phyloP scores from a whole-genome alignment of 2,797 vertebrate genomes.

The Xiphophorus birchmanni region DNA sequence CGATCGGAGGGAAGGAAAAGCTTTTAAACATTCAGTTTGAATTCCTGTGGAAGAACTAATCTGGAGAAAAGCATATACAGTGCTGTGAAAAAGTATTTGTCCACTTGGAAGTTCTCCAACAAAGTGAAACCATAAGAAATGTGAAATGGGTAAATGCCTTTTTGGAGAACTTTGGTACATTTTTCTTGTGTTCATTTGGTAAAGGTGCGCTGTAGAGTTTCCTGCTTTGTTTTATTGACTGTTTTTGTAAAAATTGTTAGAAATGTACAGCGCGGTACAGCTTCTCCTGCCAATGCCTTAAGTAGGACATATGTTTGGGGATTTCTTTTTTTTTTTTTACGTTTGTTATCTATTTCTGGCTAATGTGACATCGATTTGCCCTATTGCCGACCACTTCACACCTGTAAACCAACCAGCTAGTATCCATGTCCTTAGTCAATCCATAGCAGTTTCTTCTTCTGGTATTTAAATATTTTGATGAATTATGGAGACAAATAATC shows the following conservation, averaged over 20 bases:
- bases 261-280: constrained; percentile 20
- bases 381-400: background rate
- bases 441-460: background rate
- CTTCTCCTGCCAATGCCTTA: constrained; percentile 49
- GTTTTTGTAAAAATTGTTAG: constrained; percentile 34
- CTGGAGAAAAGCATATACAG: constrained; percentile 17
- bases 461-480: background rate
- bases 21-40: constrained; percentile 8
- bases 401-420: background rate
- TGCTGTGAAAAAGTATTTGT: background rate
- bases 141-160: background rate
- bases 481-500: background rate
- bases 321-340: constrained; percentile 49
- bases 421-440: background rate
- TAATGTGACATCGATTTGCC: background rate
- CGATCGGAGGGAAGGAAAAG: constrained; percentile 8
- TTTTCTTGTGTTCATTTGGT: constrained; percentile 2
- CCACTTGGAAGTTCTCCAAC: background rate
- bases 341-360: background rate
- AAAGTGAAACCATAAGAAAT: background rate
- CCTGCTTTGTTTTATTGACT: constrained; percentile 48
- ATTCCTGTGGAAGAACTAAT: constrained; percentile 13
- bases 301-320: constrained; percentile 27
- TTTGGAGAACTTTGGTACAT: background rate
- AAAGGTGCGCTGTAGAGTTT: constrained; percentile 49